Base-by-base conservation (phyloP, 2,113 vertebrate genomes). In the Leptobrachium leishanense region DNA sequence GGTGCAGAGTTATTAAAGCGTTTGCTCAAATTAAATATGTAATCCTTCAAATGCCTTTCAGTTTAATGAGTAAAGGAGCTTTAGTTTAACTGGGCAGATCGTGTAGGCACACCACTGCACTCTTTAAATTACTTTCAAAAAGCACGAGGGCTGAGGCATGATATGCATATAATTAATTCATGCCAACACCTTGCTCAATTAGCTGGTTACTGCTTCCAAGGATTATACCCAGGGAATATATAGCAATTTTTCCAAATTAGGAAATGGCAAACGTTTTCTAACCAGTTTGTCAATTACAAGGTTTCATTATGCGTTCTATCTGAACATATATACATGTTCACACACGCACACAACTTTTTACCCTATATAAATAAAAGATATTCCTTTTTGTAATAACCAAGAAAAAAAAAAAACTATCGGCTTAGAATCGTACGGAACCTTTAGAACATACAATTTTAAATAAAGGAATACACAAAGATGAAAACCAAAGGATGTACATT, bases 11-110 rank as follows among this genome's bases (percentile, higher is more conserved):
- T 93, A 94, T 92, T 92, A 92, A 93, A 89, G 88, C 90, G 91
- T 93, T 94, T 93, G 92, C 91, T 92, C 90, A 94, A 92, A 94
- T 93, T 92, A 93, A 93, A 93, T 89, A 90, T 92, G 92, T 94
- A 94, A 94, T 94, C 93, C 91, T 92, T 90, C 91, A 93, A 94
- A 93, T 92, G 90, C 90, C 87, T 93, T 93, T 93, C 92, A 92
- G 91, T 92, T 92, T 92, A 93, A 94, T 94, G 91, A 93, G 90
- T 92, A 92, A 92, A 93, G 91, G 90, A 93, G 90, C 90, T 91
- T 88, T 88, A 92, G 86, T 93, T 92, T 90, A 94, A 91, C 92
- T 93, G 91, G 91, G 92, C 91, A 91, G 89, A 93, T 91, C 84
- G 39, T 87, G 86, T 2, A 0, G 90, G 87, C 89, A 91, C 74